These are phyloP conservation scores for Leptopilina syphax DNA, from an alignment of 2,888 invertebrate species.

Conservation along the genomic window DNA sequence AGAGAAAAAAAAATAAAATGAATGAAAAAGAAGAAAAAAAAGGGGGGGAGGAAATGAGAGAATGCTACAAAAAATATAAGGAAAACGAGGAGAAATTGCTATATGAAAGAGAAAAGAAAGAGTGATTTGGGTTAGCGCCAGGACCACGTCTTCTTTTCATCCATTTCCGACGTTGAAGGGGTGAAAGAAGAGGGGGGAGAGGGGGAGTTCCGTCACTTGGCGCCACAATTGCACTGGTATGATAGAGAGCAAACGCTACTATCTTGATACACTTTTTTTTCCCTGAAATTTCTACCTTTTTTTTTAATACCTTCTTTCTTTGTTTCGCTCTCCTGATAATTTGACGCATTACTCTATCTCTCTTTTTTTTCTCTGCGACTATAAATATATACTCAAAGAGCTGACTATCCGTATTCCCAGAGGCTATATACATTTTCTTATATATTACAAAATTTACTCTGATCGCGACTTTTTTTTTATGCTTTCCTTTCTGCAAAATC, in stretches of 20 bases:
- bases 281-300: background rate
- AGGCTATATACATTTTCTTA: conserved; percentile 62
- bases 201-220: conserved; percentile 62
- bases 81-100: conserved; percentile 28
- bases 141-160: conserved; percentile 48
- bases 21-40: background rate
- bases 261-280: background rate
- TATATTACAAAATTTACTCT: conserved; percentile 60
- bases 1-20: background rate
- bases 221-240: conserved; percentile 61
- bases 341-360: conserved; percentile 15
- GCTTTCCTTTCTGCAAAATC: conserved; percentile 59
- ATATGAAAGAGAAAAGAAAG: conserved; percentile 48
- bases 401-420: conserved; percentile 55
- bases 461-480: conserved; percentile 52
- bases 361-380: conserved; percentile 42
- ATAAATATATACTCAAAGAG: conserved; percentile 64
- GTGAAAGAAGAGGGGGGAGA: conserved; percentile 8
- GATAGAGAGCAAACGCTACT: background rate
- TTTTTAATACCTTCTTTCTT: conserved; percentile 16
- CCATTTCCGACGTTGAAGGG: conserved; percentile 46
- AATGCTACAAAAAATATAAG: conserved; percentile 36
- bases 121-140: conserved; percentile 70
- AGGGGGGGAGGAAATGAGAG: background rate
- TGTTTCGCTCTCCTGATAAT: conserved; percentile 34